Percentiles rank a stretch among this genome's conserved stretches.
Evolutionary conservation across 2,113 vertebrate species (phyloP).

Genomic region (Albula goreensis): DNA sequence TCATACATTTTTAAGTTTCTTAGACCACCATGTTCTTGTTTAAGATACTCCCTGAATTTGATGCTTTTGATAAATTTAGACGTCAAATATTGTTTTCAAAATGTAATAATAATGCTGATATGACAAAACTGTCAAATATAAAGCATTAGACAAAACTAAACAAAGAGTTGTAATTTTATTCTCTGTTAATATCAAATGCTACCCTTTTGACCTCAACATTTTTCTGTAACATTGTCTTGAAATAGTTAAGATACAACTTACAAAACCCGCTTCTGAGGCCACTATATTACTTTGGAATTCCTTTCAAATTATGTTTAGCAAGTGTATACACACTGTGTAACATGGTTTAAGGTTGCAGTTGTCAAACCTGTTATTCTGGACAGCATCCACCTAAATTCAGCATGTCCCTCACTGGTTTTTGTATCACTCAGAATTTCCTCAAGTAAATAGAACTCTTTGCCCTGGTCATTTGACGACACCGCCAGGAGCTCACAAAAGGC

Average conservation of each 20-base stretch:
- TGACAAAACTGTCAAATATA: too few relatives aligned
- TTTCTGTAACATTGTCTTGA: too few relatives aligned
- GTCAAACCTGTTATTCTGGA: slow-evolving; percentile 16
- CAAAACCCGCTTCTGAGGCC: neutral
- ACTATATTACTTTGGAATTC: neutral
- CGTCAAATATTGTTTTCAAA: too few relatives aligned
- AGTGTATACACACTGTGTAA: neutral
- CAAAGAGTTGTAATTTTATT: too few relatives aligned
- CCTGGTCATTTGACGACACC: neutral
- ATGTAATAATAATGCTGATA: neutral
- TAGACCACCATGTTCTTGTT: neutral
- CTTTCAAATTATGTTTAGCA: neutral
- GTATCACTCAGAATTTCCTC: neutral
- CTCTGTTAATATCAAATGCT: too few relatives aligned
- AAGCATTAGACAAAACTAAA: too few relatives aligned
- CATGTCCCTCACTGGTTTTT: neutral
- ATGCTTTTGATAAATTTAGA: too few relatives aligned
- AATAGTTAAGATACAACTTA: neutral
- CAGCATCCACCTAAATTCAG: neutral
- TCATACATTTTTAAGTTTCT: neutral
- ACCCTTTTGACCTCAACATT: too few relatives aligned
- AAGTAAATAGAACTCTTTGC: neutral
- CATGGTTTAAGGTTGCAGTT: neutral
- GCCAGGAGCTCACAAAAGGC: neutral
- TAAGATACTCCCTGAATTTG: neutral